Base-by-base conservation (phyloP, 2,113 vertebrate species). In the Ageneiosus marmoratus region DNA sequence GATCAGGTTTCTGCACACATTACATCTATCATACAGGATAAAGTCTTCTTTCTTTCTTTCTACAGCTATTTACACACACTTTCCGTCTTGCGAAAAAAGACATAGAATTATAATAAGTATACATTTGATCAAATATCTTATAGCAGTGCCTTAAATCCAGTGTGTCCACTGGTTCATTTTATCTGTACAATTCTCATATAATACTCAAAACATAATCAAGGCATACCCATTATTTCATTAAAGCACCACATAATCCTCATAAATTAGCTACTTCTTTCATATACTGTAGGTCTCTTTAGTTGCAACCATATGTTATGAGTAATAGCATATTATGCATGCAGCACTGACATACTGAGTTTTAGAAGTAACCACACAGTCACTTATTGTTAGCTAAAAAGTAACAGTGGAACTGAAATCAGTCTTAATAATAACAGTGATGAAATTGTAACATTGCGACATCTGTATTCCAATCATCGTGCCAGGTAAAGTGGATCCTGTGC, bases 141-240 rank as follows among this genome's bases (percentile, higher is more conserved):
- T 91, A 90, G 89, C 95, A 95, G 95, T 94, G 94, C 93, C 94
- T 92, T 95, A 92, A 92, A 90, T 50, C 82, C 94, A 95, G 89
- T 94, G 95, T 82, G 90, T 58, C 82, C 93, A 95, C 90, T 94
- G 95, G 92, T 93, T 94, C 91, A 84, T 88, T 87, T 84, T 93
- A 93, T 94, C 95, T 94, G 90, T 72, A 89, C 86, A 86, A 82
- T 91, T 94, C 93, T 94, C 95, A 94, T 90, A 89, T 89, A 94
- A 95, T 94, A 95, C 94, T 95, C 92, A 86, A 93, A 95, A 93
- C 93, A 93, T 89, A 91, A 92, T 95, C 37, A 94, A 91, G 93
- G 94, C 91, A 92, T 94, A 93, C 74, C 90, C 92, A 93, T 91
- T 93, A 92, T 91, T 92, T 93, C 86, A 88, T 91, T 88, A 44